Evolutionary conservation across 2,888 invertebrate genomes (phyloP).

Genomic region (Eurytoma adleriae): DNA sequence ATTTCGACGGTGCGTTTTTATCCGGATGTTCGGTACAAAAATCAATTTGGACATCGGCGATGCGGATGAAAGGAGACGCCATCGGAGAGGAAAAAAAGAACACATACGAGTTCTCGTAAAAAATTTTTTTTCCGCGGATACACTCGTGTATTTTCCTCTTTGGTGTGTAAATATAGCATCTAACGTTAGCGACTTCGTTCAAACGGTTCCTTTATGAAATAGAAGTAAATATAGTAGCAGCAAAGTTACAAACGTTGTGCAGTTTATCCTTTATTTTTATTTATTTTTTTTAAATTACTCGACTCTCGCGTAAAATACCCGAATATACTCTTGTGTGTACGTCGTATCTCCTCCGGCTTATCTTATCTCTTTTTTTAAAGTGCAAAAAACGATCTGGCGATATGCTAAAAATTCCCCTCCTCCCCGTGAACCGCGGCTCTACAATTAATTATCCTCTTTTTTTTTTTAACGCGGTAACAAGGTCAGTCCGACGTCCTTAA

Average conservation of each 20-base stretch:
- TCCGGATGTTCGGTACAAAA: background rate
- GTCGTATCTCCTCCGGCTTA: conserved; percentile 16
- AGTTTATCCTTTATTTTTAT: conserved; percentile 38
- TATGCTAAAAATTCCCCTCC: conserved; percentile 40
- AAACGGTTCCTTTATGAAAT: conserved; percentile 43
- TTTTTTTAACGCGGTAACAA: conserved; percentile 16
- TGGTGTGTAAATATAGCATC: conserved; percentile 49
- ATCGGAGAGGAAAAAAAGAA: conserved; percentile 6
- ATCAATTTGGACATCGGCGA: background rate
- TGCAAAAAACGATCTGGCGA: conserved; percentile 54
- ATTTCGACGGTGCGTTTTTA: background rate
- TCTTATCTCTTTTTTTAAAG: conserved; percentile 36
- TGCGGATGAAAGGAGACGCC: background rate
- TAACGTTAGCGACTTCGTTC: conserved; percentile 55
- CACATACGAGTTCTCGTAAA: conserved; percentile 12
- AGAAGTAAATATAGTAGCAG: conserved; percentile 45
- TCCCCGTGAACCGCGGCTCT: background rate
- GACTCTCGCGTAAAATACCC: conserved; percentile 43
- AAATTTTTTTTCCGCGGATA: conserved; percentile 31
- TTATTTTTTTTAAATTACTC: conserved; percentile 24
- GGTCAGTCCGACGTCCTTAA: conserved; percentile 11
- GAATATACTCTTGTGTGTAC: conserved; percentile 48
- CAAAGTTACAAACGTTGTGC: conserved; percentile 52
- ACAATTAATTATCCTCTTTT: conserved; percentile 25
- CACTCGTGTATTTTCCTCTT: conserved; percentile 25